A percentile compares a stretch with the other conserved stretches of the same genome.
Conservation (phyloP, 2,888 invertebrate genomes). For the Campoplex capitator region DNA sequence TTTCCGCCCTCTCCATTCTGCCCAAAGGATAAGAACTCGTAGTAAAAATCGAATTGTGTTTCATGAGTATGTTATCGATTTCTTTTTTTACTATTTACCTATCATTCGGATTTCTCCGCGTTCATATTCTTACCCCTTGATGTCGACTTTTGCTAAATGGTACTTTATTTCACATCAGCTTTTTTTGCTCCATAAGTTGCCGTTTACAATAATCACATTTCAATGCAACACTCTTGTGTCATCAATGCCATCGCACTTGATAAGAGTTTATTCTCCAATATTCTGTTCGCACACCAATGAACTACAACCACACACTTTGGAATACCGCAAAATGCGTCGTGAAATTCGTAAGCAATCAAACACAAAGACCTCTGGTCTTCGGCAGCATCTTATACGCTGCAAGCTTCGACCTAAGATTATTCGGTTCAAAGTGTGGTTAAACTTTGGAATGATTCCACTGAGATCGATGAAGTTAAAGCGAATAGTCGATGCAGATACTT, state of each 20-base stretch:
- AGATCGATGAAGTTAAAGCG: constrained; percentile 26
- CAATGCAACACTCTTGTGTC: background rate
- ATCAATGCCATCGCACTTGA: background rate
- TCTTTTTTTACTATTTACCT: background rate
- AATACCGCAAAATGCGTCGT: background rate
- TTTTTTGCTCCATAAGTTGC: background rate
- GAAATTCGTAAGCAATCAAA: constrained; percentile 37
- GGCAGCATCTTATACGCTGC: constrained; percentile 29
- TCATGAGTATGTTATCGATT: background rate
- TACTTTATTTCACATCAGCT: background rate
- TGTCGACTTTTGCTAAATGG: background rate
- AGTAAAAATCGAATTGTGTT: background rate
- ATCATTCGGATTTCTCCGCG: too few relatives aligned
- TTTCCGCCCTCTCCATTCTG: too few relatives aligned
- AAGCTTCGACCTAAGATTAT: constrained; percentile 39
- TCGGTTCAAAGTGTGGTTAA: constrained; percentile 29
- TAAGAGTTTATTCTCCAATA: background rate
- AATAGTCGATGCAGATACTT: constrained; percentile 20
- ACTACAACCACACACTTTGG: constrained; percentile 6
- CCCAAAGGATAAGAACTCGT: too few relatives aligned
- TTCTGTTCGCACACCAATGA: background rate
- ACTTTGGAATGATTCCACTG: constrained; percentile 26
- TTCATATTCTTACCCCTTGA: too few relatives aligned
- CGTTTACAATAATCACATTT: background rate
- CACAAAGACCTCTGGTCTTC: constrained; percentile 10